phyloP scores from a whole-genome alignment of 2,888 invertebrate species.

The Cataglyphis altisquamis region DNA sequence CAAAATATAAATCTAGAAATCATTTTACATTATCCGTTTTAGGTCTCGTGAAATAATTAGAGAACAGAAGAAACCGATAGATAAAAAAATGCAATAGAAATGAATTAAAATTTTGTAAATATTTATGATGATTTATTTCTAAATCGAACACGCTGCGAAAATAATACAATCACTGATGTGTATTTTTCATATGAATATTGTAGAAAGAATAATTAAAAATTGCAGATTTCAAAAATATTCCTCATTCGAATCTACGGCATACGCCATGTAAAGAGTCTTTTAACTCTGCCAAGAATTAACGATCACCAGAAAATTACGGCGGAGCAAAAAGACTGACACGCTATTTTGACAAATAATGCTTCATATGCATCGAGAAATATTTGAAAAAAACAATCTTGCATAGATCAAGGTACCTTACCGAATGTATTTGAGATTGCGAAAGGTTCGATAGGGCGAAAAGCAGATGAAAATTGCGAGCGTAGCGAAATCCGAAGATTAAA shows the following conservation, averaged over 20 bases:
- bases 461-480: constrained; percentile 55
- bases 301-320: not conserved
- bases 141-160: not conserved
- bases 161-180: not conserved
- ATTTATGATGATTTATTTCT: not conserved
- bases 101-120: not conserved
- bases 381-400: not conserved
- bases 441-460: constrained; percentile 50
- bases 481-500: constrained; percentile 48
- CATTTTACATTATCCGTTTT: not conserved
- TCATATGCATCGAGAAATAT: not conserved
- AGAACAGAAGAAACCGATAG: too few species aligned
- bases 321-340: not conserved
- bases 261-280: constrained; percentile 26
- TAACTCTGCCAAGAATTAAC: not conserved
- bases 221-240: not conserved
- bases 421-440: constrained; percentile 48
- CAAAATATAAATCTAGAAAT: not conserved
- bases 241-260: not conserved
- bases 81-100: not conserved
- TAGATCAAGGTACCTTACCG: constrained; percentile 59
- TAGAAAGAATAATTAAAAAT: not conserved
- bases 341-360: not conserved
- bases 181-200: not conserved
- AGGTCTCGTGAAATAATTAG: not conserved